phyloP scores from a whole-genome alignment of 2,888 invertebrate species.

The Dynastes grantii region DNA sequence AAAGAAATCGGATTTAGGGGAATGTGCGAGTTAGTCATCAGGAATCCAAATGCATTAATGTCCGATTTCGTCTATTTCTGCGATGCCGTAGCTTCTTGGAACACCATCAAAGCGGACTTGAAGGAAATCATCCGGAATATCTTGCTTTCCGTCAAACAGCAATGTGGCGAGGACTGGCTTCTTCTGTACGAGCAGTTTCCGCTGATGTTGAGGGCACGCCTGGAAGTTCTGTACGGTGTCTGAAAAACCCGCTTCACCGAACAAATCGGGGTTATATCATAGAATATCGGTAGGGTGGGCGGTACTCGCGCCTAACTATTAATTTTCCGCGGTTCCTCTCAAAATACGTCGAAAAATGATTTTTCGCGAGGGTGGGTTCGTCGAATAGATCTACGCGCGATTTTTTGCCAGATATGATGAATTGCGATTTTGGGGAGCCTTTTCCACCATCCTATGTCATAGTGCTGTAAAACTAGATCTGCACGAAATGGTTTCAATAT shows the following conservation, averaged over 20 bases:
- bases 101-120: conserved; percentile 86
- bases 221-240: conserved; percentile 83
- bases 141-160: conserved; percentile 94
- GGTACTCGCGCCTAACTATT: conserved; percentile 47
- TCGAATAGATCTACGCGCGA: conserved; percentile 52
- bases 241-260: conserved; percentile 58
- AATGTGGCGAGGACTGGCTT: conserved; percentile 97
- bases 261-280: conserved; percentile 37
- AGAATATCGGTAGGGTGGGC: conserved; percentile 48
- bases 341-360: conserved; percentile 36
- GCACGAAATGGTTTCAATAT: neutral
- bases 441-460: conserved; percentile 14
- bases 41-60: conserved; percentile 96
- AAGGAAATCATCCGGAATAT: conserved; percentile 96
- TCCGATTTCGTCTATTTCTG: conserved; percentile 99
- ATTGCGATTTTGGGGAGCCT: conserved; percentile 33
- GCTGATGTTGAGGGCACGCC: conserved; percentile 89
- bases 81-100: conserved; percentile 99
- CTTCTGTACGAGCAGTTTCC: conserved; percentile 97
- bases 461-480: no score
- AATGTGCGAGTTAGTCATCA: conserved; percentile 97
- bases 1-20: conserved; percentile 99
- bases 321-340: conserved; percentile 49
- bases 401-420: conserved; percentile 44
- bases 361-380: conserved; percentile 65